Conservation (phyloP, 2,797 vertebrate genomes). For the Glyptemys insculpta region DNA sequence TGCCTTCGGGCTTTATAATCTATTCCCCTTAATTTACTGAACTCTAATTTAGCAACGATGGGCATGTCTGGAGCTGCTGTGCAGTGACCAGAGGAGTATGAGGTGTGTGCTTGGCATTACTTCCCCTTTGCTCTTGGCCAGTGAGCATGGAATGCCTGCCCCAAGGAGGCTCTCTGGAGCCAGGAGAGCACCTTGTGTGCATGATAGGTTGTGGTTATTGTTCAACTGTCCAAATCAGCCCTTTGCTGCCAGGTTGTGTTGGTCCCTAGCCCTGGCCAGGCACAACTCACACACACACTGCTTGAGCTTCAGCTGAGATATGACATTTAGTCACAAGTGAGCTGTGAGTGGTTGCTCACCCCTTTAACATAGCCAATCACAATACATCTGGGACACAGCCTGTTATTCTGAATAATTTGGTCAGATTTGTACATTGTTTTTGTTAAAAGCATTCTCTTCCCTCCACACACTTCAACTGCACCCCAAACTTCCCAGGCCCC, state of each 20-base stretch:
- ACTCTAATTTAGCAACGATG: not conserved
- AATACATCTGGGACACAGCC: not conserved
- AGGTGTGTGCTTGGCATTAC: rapidly evolving
- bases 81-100: not conserved
- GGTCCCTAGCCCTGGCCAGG: not conserved
- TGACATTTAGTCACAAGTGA: not conserved
- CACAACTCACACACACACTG: not conserved
- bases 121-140: rapidly evolving
- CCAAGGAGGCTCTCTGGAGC: rapidly evolving
- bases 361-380: not conserved
- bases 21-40: not conserved
- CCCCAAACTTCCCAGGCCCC: not conserved
- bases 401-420: rapidly evolving
- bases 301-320: not conserved
- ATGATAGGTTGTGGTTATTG: not conserved
- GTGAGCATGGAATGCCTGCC: not conserved
- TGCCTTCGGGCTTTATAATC: not conserved
- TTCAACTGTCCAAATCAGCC: not conserved
- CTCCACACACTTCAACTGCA: not conserved
- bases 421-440: not conserved
- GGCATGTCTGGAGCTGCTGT: rapidly evolving
- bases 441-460: not conserved
- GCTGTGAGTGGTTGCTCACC: not conserved
- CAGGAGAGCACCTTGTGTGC: not conserved
- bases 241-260: not conserved